Evolutionary conservation across 2,797 vertebrate species (phyloP), one percentile per base, ranked within the genome.

Genomic region (Gambusia yucatana): DNA sequence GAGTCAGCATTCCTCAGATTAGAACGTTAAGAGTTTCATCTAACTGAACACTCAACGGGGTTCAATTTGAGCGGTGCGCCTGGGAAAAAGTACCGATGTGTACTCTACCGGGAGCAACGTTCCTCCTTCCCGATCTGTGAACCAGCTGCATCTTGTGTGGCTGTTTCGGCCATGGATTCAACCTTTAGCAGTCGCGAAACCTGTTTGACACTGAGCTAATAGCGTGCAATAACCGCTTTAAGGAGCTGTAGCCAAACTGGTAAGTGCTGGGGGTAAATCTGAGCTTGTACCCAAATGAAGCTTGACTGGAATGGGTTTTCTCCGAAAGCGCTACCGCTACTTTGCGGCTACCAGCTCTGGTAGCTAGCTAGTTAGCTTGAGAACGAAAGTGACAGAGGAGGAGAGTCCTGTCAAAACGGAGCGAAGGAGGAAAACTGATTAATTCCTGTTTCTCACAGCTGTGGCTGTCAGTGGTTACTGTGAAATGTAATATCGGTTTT

Each of bases 151-250:
- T 88, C 89, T 81, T 88, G 84, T 90, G 87, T 89, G 91, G 91
- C 91, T 92, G 73, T 84, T 84, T 90, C 92, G 94, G 95, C 94
- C 94, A 95, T 95, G 95, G 94, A 94, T 89, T 84, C 93, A 94
- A 90, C 86, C 90, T 89, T 87, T 86, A 90, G 80, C 88, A 78
- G 73, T 80, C 70, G 48, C 77, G 88, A 81, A 80, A 90, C 87
- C 87, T 81, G 77, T 91, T 86, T 92, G 84, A 92, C 89, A 92
- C 84, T 81, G 48, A 91, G 89, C 81, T 91, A 91, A 85, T 81
- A 84, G 73, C 75, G 39, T 59, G 28, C 39, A 16, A 1, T 73
- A 73, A 69, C 36, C 72, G 80, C 55, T 83, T 76, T 82, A 85
- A 93, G 75, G 83, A 87, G 86, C 84, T 69, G 86, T 84, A 88